Conservation (phyloP, 2,888 invertebrate species). For the Aplocera efformata region DNA sequence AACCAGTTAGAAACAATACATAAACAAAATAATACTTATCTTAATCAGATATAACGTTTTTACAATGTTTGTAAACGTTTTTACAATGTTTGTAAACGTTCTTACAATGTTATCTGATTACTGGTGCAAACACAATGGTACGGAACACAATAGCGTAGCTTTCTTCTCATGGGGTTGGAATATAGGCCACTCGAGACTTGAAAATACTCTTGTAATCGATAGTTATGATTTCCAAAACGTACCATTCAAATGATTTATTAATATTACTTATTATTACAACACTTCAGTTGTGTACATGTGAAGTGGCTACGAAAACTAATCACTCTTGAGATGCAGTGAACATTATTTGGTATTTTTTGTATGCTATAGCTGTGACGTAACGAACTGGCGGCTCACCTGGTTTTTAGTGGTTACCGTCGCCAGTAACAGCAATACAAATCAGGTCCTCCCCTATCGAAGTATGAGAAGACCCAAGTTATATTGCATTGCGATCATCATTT, state of each 20-base stretch:
- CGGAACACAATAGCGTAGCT: conserved; percentile 14
- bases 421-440: too few relatives aligned
- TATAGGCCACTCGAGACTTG: conserved; percentile 41
- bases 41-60: conserved; percentile 11
- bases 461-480: too few relatives aligned
- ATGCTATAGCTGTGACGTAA: too few relatives aligned
- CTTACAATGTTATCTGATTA: conserved; percentile 18
- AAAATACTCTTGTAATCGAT: conserved; percentile 58
- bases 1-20: conserved; percentile 17
- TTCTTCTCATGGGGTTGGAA: conserved; percentile 30
- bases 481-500: too few relatives aligned
- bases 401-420: too few relatives aligned
- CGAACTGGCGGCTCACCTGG: too few relatives aligned
- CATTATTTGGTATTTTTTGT: too few relatives aligned
- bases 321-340: too few relatives aligned
- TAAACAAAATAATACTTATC: conserved; percentile 10
- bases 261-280: neutral
- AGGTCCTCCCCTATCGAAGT: too few relatives aligned
- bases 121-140: conserved; percentile 9
- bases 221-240: conserved; percentile 39
- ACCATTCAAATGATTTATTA: conserved; percentile 2
- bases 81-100: conserved; percentile 12
- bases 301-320: conserved; percentile 4
- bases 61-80: conserved; percentile 6
- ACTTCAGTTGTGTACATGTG: conserved; percentile 9